Conservation (phyloP, 2,888 invertebrate genomes). For the Lasioglossum zephyrum region DNA sequence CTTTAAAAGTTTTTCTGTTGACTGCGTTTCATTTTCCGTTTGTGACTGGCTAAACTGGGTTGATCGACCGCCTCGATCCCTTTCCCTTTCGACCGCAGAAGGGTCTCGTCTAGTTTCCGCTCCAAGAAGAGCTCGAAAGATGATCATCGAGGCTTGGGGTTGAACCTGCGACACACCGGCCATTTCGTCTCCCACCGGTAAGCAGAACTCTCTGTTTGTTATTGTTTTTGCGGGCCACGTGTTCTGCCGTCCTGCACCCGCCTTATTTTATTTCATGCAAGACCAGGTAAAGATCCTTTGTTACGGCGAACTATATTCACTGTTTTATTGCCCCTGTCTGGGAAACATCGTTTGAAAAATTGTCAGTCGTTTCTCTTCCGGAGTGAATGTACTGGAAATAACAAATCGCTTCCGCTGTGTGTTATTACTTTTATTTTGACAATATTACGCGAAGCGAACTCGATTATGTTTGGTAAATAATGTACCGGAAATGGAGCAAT, state of each 20-base stretch:
- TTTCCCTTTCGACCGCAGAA: slow-evolving; percentile 14
- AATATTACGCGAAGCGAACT: neutral
- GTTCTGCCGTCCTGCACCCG: neutral
- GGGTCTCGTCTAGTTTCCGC: neutral
- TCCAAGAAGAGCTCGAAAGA: neutral
- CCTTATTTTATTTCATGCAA: neutral
- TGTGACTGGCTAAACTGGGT: slow-evolving; percentile 2
- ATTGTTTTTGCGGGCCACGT: neutral
- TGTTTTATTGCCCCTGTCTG: neutral
- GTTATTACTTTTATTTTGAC: neutral
- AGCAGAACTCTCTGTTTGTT: slow-evolving; percentile 7
- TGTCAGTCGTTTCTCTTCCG: neutral
- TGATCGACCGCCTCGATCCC: slow-evolving; percentile 28
- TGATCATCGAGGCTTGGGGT: neutral
- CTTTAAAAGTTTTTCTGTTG: neutral
- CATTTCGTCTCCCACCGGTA: neutral
- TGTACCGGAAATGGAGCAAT: neutral
- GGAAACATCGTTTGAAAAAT: neutral
- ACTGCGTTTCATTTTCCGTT: neutral
- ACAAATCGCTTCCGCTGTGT: neutral
- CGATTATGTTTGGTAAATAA: neutral
- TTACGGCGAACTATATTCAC: neutral
- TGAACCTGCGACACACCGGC: neutral
- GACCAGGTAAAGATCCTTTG: neutral
- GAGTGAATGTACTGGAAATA: neutral